A percentile compares a stretch with the other conserved stretches of the same genome.
phyloP scores from a whole-genome alignment of 2,797 vertebrate species.

The Amniataba percoides region DNA sequence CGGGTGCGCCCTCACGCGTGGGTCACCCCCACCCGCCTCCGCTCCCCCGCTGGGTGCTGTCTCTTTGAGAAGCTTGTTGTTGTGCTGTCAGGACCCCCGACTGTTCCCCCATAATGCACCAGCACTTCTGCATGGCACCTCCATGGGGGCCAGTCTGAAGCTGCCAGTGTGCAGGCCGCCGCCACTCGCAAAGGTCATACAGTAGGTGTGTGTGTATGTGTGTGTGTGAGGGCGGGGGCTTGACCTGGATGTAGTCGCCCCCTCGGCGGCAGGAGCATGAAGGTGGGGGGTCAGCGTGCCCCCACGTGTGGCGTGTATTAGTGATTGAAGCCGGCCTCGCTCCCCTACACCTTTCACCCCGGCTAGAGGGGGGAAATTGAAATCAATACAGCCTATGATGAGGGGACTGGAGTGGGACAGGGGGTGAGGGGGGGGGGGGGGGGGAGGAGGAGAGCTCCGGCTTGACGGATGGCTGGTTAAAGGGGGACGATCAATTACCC shows the following conservation, averaged over 20 bases:
- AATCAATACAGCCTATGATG: constrained; percentile 82
- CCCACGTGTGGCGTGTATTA: constrained; percentile 42
- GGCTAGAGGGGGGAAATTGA: constrained; percentile 71
- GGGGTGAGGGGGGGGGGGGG: constrained; percentile 9
- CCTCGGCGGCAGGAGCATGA: constrained; percentile 20
- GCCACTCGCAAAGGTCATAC: constrained; percentile 28
- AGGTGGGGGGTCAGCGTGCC: constrained; percentile 64
- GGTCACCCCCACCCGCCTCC: neutral
- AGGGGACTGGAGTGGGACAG: constrained; percentile 64
- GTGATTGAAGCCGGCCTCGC: constrained; percentile 65
- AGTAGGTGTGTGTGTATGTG: constrained; percentile 4
- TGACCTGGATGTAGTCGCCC: constrained; percentile 74
- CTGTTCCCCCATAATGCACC: constrained; percentile 69
- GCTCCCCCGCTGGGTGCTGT: neutral
- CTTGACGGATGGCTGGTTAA: constrained; percentile 80
- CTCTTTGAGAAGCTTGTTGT: constrained; percentile 58
- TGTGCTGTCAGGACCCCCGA: constrained; percentile 50
- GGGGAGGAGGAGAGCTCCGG: neutral
- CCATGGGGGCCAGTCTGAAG: constrained; percentile 41
- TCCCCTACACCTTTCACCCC: constrained; percentile 73
- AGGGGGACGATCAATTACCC: constrained; percentile 76
- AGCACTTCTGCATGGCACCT: constrained; percentile 42
- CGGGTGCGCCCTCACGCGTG: neutral
- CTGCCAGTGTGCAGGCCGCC: constrained; percentile 6
- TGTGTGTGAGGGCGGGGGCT: constrained; percentile 11